Conservation (phyloP, 2,797 vertebrate species). For the Apodemus agrarius region DNA sequence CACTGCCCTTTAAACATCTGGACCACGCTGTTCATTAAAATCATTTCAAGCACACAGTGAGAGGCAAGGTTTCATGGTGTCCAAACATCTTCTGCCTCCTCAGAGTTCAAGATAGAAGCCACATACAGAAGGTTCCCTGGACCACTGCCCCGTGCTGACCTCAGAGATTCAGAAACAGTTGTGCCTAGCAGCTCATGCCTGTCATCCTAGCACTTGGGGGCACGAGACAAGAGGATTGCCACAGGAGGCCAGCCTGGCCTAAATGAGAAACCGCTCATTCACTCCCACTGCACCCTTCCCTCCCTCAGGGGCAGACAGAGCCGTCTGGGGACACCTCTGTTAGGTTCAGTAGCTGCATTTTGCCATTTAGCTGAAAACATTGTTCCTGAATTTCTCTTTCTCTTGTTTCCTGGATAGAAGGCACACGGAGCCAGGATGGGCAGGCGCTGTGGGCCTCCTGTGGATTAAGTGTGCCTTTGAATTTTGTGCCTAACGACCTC, state of each 20-base stretch:
- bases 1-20: background rate
- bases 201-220: background rate
- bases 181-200: background rate
- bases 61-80: background rate
- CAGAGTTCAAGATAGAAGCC: background rate
- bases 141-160: background rate
- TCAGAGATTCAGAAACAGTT: background rate
- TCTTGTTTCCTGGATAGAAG: background rate
- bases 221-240: background rate
- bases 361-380: background rate
- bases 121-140: background rate
- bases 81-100: background rate
- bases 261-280: background rate
- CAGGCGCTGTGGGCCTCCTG: background rate
- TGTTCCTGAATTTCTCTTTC: background rate
- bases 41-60: background rate
- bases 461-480: background rate
- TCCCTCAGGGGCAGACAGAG: background rate
- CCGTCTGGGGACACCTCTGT: background rate
- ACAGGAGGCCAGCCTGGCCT: background rate
- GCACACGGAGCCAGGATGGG: background rate
- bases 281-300: background rate
- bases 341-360: background rate
- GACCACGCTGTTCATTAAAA: constrained; percentile 1
- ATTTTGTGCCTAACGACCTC: background rate